phyloP scores from a whole-genome alignment of 2,113 vertebrate species.

The Megaceryle maxima region DNA sequence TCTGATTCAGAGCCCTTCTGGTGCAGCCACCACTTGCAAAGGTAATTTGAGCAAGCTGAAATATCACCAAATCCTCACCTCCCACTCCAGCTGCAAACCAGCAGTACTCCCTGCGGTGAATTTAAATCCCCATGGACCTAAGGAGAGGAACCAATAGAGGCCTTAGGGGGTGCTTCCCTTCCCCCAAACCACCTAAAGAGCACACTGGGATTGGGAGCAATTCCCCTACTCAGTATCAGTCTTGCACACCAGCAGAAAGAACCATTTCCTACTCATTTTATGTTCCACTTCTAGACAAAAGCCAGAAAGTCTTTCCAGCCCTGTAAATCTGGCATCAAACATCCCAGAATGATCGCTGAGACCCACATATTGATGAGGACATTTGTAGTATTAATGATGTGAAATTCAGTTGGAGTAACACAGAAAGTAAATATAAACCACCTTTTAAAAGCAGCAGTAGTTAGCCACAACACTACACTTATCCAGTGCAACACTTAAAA shows the following conservation, averaged over 20 bases:
- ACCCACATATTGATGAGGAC: fast-evolving
- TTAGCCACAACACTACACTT: background rate
- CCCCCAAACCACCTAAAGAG: slow-evolving; percentile 25
- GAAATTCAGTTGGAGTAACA: background rate
- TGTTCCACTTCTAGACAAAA: background rate
- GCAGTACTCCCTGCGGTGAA: background rate
- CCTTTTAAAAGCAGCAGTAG: background rate
- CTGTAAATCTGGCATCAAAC: background rate
- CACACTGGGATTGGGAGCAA: background rate
- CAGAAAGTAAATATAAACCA: background rate
- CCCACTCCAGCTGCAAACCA: background rate
- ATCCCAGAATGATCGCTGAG: background rate
- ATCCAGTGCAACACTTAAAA: background rate
- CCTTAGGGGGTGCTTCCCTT: slow-evolving; percentile 70
- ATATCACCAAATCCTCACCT: background rate
- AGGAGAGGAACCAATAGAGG: slow-evolving; percentile 72
- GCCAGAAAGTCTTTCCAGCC: background rate
- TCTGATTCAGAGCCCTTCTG: background rate
- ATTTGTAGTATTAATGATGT: background rate
- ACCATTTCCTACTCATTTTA: background rate
- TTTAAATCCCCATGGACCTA: slow-evolving; percentile 62
- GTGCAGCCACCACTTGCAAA: background rate
- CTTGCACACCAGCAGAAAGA: background rate
- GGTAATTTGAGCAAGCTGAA: background rate
- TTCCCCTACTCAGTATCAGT: background rate